Base-by-base conservation (phyloP, 2,888 invertebrate species). In the Sesia bembeciformis region DNA sequence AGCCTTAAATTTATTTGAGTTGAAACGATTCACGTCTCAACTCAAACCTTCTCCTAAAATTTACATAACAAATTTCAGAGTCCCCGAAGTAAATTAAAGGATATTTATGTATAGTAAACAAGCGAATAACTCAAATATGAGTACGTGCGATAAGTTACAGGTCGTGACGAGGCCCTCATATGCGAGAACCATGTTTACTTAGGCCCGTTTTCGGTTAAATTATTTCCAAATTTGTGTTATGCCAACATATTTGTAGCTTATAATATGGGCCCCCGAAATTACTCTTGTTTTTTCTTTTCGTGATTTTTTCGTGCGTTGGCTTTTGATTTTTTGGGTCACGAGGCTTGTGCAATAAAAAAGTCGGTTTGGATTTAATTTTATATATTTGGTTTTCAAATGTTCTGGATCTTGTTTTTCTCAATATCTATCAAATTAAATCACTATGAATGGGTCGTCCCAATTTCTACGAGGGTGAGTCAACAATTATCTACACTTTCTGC, bases 231-330 rank as follows among this genome's bases (percentile, higher is more conserved):
- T 54, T 56, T 57, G 61, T 66, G 71, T 69, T 74, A 72, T 72
- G 66, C 76, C 68, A 74, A 76, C 74, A 76, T 75, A 78, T 76
- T 75, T 77, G 78, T 74, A 67, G 70, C 70, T 62, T 72, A 74
- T 76, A 73, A 46, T 23, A 46, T 23, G n/a, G 46, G 7, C 67
- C 68, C 67, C 67, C 67, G 62, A 23, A 23, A 71, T 72, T 74
- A 68, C 70, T 72, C 68, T 67, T 50, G 39, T 66, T 72, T 69
- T 63, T 23, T 60, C 66, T 53, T 42, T 56, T 51, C 50, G 52
- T 42, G 52, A 49, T 51, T 57, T 54, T 56, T 55, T 58, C 54
- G 55, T 58, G 54, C 54, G 54, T 54, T 40, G 54, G 52, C 55
- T 57, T 55, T 54, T 40, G 52, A 53, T 51, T 54, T 8, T 46